Percentiles rank a stretch among this genome's conserved stretches.
Evolutionary conservation across 2,888 invertebrate genomes (phyloP).

Genomic region (Deilephila elpenor): DNA sequence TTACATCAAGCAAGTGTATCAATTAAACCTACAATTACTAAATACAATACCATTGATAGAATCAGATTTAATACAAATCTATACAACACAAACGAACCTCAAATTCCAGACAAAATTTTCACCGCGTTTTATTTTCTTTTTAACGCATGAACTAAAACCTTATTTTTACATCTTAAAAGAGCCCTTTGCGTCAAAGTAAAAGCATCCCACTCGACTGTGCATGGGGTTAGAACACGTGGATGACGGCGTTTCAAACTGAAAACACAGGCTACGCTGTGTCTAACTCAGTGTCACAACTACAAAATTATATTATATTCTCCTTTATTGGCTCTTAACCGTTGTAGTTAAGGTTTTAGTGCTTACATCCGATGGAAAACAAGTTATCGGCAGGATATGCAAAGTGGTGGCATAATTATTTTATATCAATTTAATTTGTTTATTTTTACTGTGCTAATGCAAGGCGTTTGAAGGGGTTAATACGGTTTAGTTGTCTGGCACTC

Average conservation of each 20-base stretch:
- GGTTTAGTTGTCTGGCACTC: not conserved
- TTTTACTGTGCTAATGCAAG: not conserved
- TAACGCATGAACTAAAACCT: constrained; percentile 43
- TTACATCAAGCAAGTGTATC: too few relatives aligned
- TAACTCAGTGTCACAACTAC: not conserved
- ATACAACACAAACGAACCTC: too few relatives aligned
- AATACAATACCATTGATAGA: not conserved
- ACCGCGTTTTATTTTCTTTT: constrained; percentile 4
- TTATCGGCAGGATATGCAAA: constrained; percentile 22
- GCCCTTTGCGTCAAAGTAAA: constrained; percentile 46
- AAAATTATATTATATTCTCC: constrained; percentile 7
- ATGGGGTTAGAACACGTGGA: constrained; percentile 17
- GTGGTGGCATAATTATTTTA: constrained; percentile 17
- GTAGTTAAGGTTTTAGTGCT: constrained; percentile 1
- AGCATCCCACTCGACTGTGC: constrained; percentile 30
- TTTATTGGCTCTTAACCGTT: constrained; percentile 5
- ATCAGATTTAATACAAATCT: too few relatives aligned
- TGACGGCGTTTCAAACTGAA: constrained; percentile 16
- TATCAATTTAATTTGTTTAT: constrained; percentile 10
- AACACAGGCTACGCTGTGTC: constrained; percentile 25
- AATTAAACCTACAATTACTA: too few relatives aligned
- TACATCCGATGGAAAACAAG: constrained; percentile 23
- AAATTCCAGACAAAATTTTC: not conserved
- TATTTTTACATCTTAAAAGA: constrained; percentile 38
- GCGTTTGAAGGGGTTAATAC: not conserved